A percentile compares a stretch with the other conserved stretches of the same genome.
These are phyloP conservation scores for Palloptera scutellata DNA, from an alignment of 2,888 invertebrate genomes.

Conservation along the genomic window DNA sequence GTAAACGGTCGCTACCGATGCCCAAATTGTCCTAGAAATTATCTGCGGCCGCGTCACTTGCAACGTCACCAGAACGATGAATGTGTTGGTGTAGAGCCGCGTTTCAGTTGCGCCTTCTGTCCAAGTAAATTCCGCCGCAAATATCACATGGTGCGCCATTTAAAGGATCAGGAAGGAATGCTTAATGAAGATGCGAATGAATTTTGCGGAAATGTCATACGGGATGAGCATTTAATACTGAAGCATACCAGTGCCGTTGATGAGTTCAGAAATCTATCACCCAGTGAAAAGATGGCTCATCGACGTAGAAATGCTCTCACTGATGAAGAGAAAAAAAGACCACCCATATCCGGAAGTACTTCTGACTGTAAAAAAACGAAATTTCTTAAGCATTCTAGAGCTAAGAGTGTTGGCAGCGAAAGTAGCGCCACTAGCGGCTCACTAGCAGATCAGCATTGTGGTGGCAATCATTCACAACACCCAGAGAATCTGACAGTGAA, in stretches of 20 bases:
- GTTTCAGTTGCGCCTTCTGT: conserved; percentile 66
- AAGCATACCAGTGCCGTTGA: conserved; percentile 1
- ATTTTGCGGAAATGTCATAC: too few species aligned
- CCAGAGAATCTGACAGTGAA: conserved; percentile 59
- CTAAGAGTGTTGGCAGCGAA: background rate
- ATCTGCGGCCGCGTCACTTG: conserved; percentile 70
- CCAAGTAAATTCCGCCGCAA: conserved; percentile 66
- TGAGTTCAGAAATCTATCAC: too few species aligned
- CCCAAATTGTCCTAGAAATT: conserved; percentile 68
- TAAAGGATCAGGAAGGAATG: conserved; percentile 64
- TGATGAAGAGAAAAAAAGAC: too few species aligned
- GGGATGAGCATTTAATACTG: background rate
- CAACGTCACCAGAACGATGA: conserved; percentile 69
- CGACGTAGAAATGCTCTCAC: too few species aligned
- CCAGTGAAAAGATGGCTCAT: too few species aligned
- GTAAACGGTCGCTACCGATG: conserved; percentile 66
- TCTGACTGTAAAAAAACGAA: conserved; percentile 27
- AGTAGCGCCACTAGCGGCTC: conserved; percentile 41
- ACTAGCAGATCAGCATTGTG: too few species aligned
- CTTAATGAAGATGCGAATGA: conserved; percentile 28
- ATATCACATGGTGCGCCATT: conserved; percentile 66
- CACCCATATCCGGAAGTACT: too few species aligned
- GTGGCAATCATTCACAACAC: conserved; percentile 51
- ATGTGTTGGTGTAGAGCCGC: conserved; percentile 66
- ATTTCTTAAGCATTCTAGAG: too few species aligned